Evolutionary conservation across 2,797 vertebrate species (phyloP), one percentile per base, ranked within the genome.

Genomic region (Sebastes baramenuke): DNA sequence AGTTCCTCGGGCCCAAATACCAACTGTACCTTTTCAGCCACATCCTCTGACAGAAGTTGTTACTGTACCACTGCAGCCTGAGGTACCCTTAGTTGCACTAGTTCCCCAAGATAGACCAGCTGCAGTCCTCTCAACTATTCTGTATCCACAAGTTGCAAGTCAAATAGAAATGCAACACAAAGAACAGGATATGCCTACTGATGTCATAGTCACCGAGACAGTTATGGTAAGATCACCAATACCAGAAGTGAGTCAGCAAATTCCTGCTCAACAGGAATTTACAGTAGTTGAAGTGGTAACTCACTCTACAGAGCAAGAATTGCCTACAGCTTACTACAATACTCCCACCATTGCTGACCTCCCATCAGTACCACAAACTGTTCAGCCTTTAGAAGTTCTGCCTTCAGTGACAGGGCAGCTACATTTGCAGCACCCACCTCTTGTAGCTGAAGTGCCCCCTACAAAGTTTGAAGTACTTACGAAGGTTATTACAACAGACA

Each of bases 401-500:
- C 60, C 61, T 54, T 22, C 18, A 67, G 72, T 81, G 16, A 75
- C 67, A 64, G 56, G 88, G 8, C 77, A 88, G 4, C 42, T 80
- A 55, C 64, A 18, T 59, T 77, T 20, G 1, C 80, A 82, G 10
- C 79, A 87, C n/a, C 60, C 84, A 67, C 34, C 49, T 75, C 14
- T 22, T 72, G 42, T 58, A 32, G 12, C 75, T 76, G 68, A 88
- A 38, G 65, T 29, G 5, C 18, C 74, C 6, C 75, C 76, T 25
- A 46, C 56, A 74, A 77, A 60, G 18, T 74, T 12, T 82, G 87
- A 88, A 79, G 65, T 83, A 34, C 78, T 66, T 38, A 59, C 75
- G 83, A 82, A 88, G 18, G 59, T 75, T 67, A 67, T 86, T 80
- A 24, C 74, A 83, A 38, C 49, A 60, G 87, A 89, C 5, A 38